Conservation (phyloP, 2,888 invertebrate genomes). For the Tridacna gigas region DNA sequence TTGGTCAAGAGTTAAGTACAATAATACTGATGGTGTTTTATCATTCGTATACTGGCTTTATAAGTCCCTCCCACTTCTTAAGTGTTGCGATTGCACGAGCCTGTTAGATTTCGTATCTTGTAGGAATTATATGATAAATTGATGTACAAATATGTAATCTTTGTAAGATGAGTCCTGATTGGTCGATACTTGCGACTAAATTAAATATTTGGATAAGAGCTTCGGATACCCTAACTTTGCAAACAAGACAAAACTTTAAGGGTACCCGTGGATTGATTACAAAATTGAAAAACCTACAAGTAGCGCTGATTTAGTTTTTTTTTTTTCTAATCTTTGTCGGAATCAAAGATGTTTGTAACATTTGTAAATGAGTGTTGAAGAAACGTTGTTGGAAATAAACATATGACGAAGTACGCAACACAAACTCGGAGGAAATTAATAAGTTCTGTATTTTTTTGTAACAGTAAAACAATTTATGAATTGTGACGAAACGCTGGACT, state of each 20-base stretch:
- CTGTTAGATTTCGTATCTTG: constrained; percentile 10
- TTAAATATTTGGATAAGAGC: constrained; percentile 47
- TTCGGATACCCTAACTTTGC: constrained; percentile 14
- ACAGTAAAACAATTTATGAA: no score
- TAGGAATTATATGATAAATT: constrained; percentile 34
- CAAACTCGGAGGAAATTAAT: no score
- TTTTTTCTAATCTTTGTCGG: neutral
- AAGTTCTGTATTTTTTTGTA: no score
- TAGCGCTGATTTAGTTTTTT: neutral
- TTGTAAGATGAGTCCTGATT: constrained; percentile 15
- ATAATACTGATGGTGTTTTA: neutral
- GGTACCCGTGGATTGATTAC: neutral
- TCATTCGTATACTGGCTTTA: neutral
- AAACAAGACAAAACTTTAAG: constrained; percentile 22
- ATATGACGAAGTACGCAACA: no score
- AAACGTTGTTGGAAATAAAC: no score
- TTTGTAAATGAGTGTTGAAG: no score
- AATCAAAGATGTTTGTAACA: no score
- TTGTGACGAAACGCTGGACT: no score
- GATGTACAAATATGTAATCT: constrained; percentile 44
- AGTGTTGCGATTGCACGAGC: neutral
- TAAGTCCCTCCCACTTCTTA: constrained; percentile 25
- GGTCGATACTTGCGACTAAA: constrained; percentile 20
- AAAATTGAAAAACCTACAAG: neutral
- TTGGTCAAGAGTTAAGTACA: neutral